Conservation (phyloP, 2,797 vertebrate species). For the Petrocephalus schoutedeni region DNA sequence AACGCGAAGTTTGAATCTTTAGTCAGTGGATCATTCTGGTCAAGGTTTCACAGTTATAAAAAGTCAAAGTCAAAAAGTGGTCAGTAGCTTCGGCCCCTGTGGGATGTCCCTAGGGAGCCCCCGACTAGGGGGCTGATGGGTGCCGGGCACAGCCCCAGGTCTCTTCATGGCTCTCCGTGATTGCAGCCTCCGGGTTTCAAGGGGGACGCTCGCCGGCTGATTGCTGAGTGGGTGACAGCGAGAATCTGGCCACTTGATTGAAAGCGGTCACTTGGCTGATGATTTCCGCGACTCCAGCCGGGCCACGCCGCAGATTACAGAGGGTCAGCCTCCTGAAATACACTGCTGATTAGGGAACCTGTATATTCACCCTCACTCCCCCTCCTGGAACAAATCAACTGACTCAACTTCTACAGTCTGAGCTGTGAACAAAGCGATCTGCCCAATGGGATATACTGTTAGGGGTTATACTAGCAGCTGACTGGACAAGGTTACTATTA, state of each 20-base stretch:
- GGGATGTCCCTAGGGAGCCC: neutral
- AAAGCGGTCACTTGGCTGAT: neutral
- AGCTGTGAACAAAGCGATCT: neutral
- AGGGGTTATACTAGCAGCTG: neutral
- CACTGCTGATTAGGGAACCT: neutral
- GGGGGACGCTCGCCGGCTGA: neutral
- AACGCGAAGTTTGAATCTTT: neutral
- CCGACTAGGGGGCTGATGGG: neutral
- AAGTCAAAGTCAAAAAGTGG: neutral
- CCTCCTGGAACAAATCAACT: neutral
- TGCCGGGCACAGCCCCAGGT: neutral
- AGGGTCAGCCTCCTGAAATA: neutral
- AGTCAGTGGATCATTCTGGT: neutral
- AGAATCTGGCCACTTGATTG: neutral
- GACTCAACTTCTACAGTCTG: neutral
- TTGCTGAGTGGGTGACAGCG: neutral
- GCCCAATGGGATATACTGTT: neutral
- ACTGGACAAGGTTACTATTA: slow-evolving; percentile 13
- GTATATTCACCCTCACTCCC: neutral
- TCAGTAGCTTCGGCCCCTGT: neutral
- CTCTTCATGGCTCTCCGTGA: neutral
- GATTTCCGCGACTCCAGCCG: neutral
- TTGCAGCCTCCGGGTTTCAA: neutral
- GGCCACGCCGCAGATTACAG: neutral
- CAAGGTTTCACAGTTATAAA: neutral